Evolutionary conservation across 2,888 invertebrate genomes (phyloP).

Genomic region (Ischnura elegans): DNA sequence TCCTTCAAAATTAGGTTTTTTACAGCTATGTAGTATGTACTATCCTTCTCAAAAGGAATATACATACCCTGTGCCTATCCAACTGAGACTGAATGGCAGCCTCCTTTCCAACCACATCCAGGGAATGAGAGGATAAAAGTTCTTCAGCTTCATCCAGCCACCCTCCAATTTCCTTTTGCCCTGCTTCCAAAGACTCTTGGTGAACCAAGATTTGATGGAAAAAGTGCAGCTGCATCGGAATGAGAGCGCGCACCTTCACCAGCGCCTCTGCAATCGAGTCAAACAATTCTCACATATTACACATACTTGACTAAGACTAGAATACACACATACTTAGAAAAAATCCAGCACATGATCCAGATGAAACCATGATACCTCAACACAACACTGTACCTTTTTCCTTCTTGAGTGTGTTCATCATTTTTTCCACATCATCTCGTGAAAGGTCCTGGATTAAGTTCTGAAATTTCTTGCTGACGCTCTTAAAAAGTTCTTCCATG

Average conservation of each 20-base stretch:
- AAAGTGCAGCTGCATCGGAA: conserved; percentile 90
- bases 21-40: too few species aligned
- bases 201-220: conserved; percentile 92
- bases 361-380: background rate
- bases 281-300: background rate
- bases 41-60: too few species aligned
- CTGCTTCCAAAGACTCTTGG: conserved; percentile 93
- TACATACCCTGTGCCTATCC: conserved; percentile 85
- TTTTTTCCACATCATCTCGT: conserved; percentile 93
- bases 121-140: conserved; percentile 81
- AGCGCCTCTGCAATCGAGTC: conserved; percentile 83
- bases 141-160: conserved; percentile 94
- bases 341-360: too few species aligned
- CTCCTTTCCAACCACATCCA: conserved; percentile 83
- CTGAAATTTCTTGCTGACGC: conserved; percentile 95
- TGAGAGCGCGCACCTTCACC: conserved; percentile 89
- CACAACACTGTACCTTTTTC: conserved; percentile 82
- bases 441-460: conserved; percentile 92
- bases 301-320: background rate
- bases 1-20: too few species aligned
- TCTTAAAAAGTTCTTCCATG: conserved; percentile 93
- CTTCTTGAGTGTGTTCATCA: conserved; percentile 92
- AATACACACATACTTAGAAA: background rate
- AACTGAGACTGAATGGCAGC: conserved; percentile 90
- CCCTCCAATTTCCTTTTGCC: conserved; percentile 89